A percentile compares a stretch with the other conserved stretches of the same genome.
These are phyloP conservation scores for Euwallacea fornicatus DNA, from an alignment of 1,140 invertebrate genomes.

Conservation along the genomic window DNA sequence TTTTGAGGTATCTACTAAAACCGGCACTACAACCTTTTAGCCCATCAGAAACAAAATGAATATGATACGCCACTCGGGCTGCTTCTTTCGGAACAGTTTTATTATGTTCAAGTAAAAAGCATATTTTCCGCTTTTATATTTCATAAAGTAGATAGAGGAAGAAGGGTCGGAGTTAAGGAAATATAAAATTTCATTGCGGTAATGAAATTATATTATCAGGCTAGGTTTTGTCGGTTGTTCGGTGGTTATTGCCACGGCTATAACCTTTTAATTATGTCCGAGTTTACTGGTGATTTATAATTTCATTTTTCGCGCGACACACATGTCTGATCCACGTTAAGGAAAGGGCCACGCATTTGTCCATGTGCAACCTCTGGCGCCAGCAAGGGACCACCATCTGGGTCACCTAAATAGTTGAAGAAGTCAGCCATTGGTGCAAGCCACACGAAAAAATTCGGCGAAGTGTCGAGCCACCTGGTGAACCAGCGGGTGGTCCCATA, in stretches of 20 bases:
- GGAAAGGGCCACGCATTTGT: too few species aligned
- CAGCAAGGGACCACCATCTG: too few species aligned
- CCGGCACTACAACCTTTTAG: conserved; percentile 22
- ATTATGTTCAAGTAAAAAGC: conserved; percentile 19
- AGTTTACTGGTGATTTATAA: background rate
- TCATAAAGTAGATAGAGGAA: conserved; percentile 9
- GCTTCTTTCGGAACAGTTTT: conserved; percentile 19
- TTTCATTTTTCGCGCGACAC: too few species aligned
- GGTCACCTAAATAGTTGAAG: too few species aligned
- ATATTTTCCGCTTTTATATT: conserved; percentile 23
- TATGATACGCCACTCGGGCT: conserved; percentile 15
- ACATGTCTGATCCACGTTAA: too few species aligned
- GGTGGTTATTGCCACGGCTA: background rate
- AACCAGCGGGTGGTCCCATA: too few species aligned
- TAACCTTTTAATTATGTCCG: background rate
- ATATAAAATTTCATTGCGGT: conserved; percentile 17
- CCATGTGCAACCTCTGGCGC: too few species aligned
- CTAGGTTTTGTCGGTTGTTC: background rate
- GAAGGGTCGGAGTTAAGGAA: conserved; percentile 2
- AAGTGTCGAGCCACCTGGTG: too few species aligned
- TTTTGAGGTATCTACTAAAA: conserved; percentile 13
- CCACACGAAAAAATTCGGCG: too few species aligned
- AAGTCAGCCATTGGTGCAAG: too few species aligned
- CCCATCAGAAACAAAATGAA: conserved; percentile 21
- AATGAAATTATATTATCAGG: conserved; percentile 4